These are phyloP conservation scores for Sipha flava DNA, from an alignment of 1,140 invertebrate genomes.

Conservation along the genomic window DNA sequence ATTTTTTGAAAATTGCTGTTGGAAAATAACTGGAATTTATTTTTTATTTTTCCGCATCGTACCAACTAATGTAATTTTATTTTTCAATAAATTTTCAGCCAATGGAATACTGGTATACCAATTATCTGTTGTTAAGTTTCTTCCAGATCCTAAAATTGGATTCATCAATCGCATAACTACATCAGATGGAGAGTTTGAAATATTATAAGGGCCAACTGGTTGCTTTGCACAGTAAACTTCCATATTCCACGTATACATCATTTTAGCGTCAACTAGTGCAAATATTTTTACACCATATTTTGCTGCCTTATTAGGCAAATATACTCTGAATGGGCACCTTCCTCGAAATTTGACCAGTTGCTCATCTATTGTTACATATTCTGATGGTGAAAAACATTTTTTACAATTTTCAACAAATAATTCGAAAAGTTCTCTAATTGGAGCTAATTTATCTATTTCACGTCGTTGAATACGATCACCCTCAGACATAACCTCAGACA, in stretches of 20 bases:
- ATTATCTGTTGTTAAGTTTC: conserved; percentile 38
- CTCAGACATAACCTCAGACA: conserved; percentile 40
- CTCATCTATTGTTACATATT: conserved; percentile 40
- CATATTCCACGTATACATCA: conserved; percentile 40
- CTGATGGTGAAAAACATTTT: conserved; percentile 35
- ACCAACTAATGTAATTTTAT: conserved; percentile 29
- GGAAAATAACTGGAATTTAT: not conserved
- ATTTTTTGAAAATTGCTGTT: not conserved
- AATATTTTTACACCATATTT: conserved; percentile 47
- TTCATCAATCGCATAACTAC: conserved; percentile 36
- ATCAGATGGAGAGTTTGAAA: conserved; percentile 39
- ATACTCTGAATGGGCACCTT: not conserved
- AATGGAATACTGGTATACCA: not conserved
- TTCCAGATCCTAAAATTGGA: conserved; percentile 35
- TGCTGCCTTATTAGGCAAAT: conserved; percentile 33
- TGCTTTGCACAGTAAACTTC: conserved; percentile 43
- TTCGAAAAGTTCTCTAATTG: conserved; percentile 34
- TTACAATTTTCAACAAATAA: conserved; percentile 30
- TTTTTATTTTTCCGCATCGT: conserved; percentile 4
- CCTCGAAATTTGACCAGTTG: conserved; percentile 42
- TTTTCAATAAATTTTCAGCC: conserved; percentile 35
- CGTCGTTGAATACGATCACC: conserved; percentile 36
- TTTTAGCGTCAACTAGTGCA: conserved; percentile 40
- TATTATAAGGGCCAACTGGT: conserved; percentile 39
- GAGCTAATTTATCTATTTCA: conserved; percentile 40